Evolutionary conservation across 2,888 invertebrate genomes (phyloP), one percentile per base, ranked within the genome.

Genomic region (Mamestra brassicae): DNA sequence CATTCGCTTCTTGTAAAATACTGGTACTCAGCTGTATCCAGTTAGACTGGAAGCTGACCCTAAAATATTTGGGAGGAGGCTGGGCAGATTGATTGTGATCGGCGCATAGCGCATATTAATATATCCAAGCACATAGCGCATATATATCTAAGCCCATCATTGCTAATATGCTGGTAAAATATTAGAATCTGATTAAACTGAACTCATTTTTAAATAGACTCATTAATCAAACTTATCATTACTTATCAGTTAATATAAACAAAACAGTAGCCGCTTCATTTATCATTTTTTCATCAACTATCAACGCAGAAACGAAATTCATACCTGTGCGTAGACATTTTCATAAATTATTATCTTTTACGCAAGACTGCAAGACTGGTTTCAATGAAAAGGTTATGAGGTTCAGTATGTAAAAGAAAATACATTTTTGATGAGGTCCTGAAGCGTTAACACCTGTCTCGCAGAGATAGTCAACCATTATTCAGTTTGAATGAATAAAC

Each of bases 391-490:
- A 83, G 54, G 50, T 62, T 75, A 65, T 65, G 64, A 71, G 38
- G 34, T 63, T 61, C 45, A 68, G 50, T 62, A 47, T 57, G 81
- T 76, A 57, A 68, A 62, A 60, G 66, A 71, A 72, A 78, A 76
- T 82, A 78, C 85, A 81, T 75, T 75, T 82, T 85, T 85, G 60
- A 78, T 82, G 71, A 60, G 60, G 26, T 36, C 47, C 42, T 58
- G 36, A 68, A 71, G 69, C 75, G 83, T 80, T 66, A 75, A 73
- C 83, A 84, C 80, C 77, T 85, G 80, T 70, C 76, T 67, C 70
- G 26, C 15, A n/a, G 55, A 77, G 69, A 76, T 80, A 72, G 72
- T 58, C 57, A 54, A 42, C 61, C 63, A 62, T 67, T 36, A 80
- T 58, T 71, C 69, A 55, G 57, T 70, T 34, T 52, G 36, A 57